Evolutionary conservation across 2,888 invertebrate genomes (phyloP).

Genomic region (Tuta absoluta): DNA sequence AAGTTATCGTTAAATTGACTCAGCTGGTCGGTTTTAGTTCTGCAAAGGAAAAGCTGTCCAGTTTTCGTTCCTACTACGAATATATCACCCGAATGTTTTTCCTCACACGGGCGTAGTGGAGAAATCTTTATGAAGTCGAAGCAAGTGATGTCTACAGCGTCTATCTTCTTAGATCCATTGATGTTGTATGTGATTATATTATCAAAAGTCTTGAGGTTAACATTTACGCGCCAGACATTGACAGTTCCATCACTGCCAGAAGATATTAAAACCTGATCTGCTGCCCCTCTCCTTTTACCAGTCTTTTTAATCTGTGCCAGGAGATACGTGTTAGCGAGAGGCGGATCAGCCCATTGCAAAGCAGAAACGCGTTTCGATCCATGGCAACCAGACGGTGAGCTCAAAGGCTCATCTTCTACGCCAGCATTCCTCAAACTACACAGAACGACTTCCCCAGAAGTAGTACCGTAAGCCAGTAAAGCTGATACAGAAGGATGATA

Average conservation of each 20-base stretch:
- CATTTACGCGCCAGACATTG: conserved; percentile 68
- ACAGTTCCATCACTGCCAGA: conserved; percentile 58
- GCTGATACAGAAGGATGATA: conserved; percentile 62
- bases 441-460: conserved; percentile 62
- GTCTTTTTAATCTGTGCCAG: conserved; percentile 58
- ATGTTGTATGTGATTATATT: conserved; percentile 55
- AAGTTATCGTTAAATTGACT: conserved; percentile 40
- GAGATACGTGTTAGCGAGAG: conserved; percentile 55
- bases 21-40: conserved; percentile 43
- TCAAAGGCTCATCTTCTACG: conserved; percentile 49
- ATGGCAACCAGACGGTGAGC: conserved; percentile 59
- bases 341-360: conserved; percentile 61
- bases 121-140: conserved; percentile 64
- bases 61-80: conserved; percentile 60
- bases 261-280: conserved; percentile 60
- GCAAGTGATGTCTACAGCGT: conserved; percentile 58
- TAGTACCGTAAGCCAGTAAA: conserved; percentile 65
- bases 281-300: conserved; percentile 58
- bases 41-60: conserved; percentile 59
- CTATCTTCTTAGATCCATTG: conserved; percentile 52
- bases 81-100: conserved; percentile 54
- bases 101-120: conserved; percentile 54
- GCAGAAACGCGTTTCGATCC: conserved; percentile 56
- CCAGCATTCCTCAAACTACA: conserved; percentile 52
- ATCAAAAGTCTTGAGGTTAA: conserved; percentile 55